Evolutionary conservation across 2,113 vertebrate species (phyloP).

Genomic region (Trematocara zebra): DNA sequence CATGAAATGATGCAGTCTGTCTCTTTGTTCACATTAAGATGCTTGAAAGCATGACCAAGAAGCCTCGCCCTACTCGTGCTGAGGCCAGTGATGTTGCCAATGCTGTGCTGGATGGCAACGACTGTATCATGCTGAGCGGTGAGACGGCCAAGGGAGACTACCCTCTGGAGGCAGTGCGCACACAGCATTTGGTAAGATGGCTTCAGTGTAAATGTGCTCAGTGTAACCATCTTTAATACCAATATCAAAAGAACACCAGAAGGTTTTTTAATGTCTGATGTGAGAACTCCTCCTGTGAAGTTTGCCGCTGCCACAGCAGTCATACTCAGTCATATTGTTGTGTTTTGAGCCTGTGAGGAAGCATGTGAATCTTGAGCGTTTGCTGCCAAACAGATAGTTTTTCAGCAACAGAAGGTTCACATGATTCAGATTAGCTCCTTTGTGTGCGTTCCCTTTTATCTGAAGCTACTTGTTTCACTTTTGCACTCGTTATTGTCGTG

Average conservation of each 20-base stretch:
- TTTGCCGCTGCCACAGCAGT: not conserved
- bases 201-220: not conserved
- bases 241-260: not conserved
- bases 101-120: conserved; percentile 90
- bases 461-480: not conserved
- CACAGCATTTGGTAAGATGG: conserved; percentile 84
- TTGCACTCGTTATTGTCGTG: not conserved
- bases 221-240: not conserved
- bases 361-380: not conserved
- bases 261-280: not conserved
- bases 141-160: conserved; percentile 98
- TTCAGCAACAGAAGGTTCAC: not conserved
- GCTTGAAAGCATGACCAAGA: conserved; percentile 99
- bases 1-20: not conserved
- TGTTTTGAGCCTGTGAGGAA: not conserved
- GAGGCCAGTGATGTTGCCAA: conserved; percentile 97
- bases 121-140: conserved; percentile 97
- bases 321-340: not conserved
- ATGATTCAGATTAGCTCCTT: not conserved
- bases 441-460: too few species aligned
- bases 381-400: not conserved
- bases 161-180: conserved; percentile 89
- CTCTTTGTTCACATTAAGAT: conserved; percentile 56
- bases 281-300: not conserved
- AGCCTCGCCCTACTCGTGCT: conserved; percentile 90